These are phyloP conservation scores for Phalacrocorax brasilianus DNA, from an alignment of 2,113 vertebrate genomes.

Conservation along the genomic window DNA sequence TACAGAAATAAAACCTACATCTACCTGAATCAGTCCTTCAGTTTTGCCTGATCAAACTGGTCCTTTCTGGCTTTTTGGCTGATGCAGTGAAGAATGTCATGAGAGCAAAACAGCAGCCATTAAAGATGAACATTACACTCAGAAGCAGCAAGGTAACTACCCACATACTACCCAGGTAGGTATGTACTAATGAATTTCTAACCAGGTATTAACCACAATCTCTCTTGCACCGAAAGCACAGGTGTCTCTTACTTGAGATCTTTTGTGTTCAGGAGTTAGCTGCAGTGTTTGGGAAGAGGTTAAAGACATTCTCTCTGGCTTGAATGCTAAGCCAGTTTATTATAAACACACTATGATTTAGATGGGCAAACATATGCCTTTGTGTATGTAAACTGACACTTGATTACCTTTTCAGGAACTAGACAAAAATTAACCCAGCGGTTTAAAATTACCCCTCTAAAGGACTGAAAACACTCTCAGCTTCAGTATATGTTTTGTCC, in stretches of 20 bases:
- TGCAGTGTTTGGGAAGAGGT: not conserved
- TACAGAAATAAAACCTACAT: not conserved
- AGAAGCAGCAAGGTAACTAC: not conserved
- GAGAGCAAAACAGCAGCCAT: not conserved
- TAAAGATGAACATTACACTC: not conserved
- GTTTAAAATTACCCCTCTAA: not conserved
- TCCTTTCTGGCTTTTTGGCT: not conserved
- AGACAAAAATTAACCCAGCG: constrained; percentile 42
- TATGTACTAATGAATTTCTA: not conserved
- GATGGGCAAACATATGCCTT: not conserved
- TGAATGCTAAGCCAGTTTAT: not conserved
- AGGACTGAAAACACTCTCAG: not conserved
- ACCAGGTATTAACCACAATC: not conserved
- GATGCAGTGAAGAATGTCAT: not conserved
- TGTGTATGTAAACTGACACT: not conserved
- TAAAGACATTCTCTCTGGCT: not conserved
- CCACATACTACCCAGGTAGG: not conserved
- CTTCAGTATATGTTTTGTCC: not conserved
- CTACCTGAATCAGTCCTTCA: not conserved
- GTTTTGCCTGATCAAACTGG: not conserved
- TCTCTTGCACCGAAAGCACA: not conserved
- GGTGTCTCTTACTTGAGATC: not conserved
- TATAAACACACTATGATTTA: not conserved
- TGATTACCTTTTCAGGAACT: not conserved
- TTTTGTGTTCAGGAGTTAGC: not conserved